Evolutionary conservation across 2,113 vertebrate species (phyloP).

Genomic region (Halichoerus grypus): DNA sequence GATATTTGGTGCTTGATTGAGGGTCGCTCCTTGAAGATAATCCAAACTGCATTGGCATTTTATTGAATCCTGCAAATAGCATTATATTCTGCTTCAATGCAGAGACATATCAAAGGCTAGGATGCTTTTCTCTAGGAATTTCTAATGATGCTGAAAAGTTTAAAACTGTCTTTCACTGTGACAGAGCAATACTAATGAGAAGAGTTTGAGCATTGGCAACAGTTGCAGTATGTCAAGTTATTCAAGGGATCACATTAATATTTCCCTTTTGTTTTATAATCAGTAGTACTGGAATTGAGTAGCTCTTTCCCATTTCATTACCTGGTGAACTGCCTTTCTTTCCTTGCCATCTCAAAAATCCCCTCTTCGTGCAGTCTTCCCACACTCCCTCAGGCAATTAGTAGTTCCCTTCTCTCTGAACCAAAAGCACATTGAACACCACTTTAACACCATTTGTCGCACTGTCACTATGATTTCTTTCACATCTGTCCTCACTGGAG

Average conservation of each 20-base stretch:
- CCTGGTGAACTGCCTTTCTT: neutral
- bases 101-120: neutral
- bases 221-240: neutral
- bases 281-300: neutral
- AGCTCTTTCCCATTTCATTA: neutral
- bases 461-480: neutral
- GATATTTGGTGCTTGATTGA: neutral
- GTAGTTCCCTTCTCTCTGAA: neutral
- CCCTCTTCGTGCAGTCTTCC: neutral
- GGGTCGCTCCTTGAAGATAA: neutral
- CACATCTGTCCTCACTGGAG: neutral
- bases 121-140: neutral
- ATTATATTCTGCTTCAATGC: neutral
- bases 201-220: neutral
- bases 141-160: neutral
- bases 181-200: neutral
- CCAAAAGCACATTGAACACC: neutral
- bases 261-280: neutral
- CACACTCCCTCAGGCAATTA: neutral
- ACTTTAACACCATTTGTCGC: neutral
- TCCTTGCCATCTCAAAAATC: neutral
- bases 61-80: slow-evolving; percentile 19
- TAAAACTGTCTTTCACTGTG: neutral
- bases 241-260: neutral
- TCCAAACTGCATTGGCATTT: neutral